A percentile compares a stretch with the other conserved stretches of the same genome.
phyloP scores from a whole-genome alignment of 2,888 invertebrate species.

The Drosophila algonquin region DNA sequence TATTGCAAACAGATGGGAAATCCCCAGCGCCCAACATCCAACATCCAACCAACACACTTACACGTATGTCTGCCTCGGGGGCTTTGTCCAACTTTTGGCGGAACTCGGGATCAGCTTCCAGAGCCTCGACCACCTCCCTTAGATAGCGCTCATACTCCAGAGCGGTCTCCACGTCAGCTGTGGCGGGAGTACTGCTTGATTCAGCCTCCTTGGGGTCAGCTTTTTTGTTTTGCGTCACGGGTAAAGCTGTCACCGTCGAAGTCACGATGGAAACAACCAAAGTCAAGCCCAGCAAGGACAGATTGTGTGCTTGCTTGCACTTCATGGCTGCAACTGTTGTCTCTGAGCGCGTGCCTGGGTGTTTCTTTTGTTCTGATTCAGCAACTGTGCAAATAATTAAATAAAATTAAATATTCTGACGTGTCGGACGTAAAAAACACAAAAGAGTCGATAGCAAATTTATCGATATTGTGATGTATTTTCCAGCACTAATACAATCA shows the following conservation, averaged over 20 bases:
- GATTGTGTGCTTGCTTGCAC: constrained; percentile 23
- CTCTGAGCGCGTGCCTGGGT: constrained; percentile 3
- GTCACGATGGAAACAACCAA: constrained; percentile 24
- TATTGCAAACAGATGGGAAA: neutral
- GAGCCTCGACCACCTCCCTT: constrained; percentile 93
- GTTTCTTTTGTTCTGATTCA: constrained; percentile 14
- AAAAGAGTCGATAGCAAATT: neutral
- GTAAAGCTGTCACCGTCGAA: constrained; percentile 83
- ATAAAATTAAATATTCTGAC: constrained; percentile 54
- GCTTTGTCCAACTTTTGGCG: constrained; percentile 92
- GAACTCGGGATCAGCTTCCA: constrained; percentile 95
- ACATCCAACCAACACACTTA: constrained; percentile 79
- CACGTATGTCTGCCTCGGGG: constrained; percentile 92
- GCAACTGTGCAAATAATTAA: constrained; percentile 58
- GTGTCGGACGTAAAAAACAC: constrained; percentile 50
- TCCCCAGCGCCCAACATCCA: neutral
- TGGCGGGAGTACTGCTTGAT: constrained; percentile 63
- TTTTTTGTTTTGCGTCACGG: constrained; percentile 85
- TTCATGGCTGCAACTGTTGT: constrained; percentile 47
- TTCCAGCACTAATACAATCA: neutral
- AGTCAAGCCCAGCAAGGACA: constrained; percentile 28
- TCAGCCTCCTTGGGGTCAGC: constrained; percentile 82
- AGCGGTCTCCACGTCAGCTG: constrained; percentile 76
- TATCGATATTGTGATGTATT: neutral
- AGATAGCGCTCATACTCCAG: constrained; percentile 92